These are phyloP conservation scores for Amphipyra tragopoginis DNA, from an alignment of 2,888 invertebrate species.

Conservation along the genomic window DNA sequence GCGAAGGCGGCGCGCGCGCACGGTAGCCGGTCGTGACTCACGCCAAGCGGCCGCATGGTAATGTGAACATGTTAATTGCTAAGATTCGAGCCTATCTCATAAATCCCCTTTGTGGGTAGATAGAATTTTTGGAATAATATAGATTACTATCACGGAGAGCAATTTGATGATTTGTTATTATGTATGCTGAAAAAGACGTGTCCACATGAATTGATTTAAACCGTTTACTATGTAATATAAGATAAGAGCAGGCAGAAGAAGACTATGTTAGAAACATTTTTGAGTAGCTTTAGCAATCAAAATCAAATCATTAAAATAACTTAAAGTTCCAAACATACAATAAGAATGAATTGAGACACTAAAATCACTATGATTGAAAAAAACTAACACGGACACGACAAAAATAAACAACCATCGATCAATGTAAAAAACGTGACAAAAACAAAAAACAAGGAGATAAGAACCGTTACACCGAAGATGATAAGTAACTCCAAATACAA, in stretches of 20 bases:
- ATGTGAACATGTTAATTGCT: constrained; percentile 79
- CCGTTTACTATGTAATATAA: no score
- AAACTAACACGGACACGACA: constrained; percentile 2
- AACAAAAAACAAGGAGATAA: constrained; percentile 34
- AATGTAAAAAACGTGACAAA: constrained; percentile 29
- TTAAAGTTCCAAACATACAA: background rate
- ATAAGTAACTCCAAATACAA: constrained; percentile 34
- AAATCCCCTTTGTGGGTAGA: constrained; percentile 44
- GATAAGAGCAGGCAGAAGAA: no score
- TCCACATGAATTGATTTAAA: no score
- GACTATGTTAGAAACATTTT: background rate
- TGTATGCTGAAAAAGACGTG: no score
- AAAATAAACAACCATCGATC: constrained; percentile 42
- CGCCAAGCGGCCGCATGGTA: constrained; percentile 63
- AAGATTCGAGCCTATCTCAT: constrained; percentile 60
- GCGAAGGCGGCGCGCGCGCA: constrained; percentile 58
- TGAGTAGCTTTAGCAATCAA: background rate
- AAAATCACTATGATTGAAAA: constrained; percentile 1
- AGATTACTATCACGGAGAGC: background rate
- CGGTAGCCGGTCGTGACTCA: constrained; percentile 80
- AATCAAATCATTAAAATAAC: no score
- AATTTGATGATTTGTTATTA: no score
- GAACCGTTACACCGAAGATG: constrained; percentile 23
- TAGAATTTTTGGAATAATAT: constrained; percentile 14
- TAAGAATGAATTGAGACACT: background rate